Conservation (phyloP, 2,888 invertebrate genomes). For the Stenodema calcarata region DNA sequence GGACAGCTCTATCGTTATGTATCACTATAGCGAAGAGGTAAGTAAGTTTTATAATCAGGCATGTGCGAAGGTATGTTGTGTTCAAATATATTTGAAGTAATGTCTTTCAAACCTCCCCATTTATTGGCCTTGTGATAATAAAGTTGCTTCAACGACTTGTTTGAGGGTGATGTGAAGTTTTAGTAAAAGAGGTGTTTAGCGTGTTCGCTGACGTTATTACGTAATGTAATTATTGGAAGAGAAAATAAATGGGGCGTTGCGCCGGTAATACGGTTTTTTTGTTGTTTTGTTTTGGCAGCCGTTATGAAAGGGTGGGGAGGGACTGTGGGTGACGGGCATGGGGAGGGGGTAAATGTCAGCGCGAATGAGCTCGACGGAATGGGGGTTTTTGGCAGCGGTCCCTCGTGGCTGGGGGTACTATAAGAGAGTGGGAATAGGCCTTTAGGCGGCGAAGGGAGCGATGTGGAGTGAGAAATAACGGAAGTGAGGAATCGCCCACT, state of each 20-base stretch:
- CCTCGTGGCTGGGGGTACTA: constrained; percentile 14
- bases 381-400: constrained; percentile 26
- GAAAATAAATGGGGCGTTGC: constrained; percentile 38
- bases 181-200: neutral
- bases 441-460: neutral
- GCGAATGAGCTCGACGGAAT: constrained; percentile 14
- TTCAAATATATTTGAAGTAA: too few species aligned
- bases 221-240: constrained; percentile 7
- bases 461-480: neutral
- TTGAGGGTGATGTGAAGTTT: too few species aligned
- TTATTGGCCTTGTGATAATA: too few species aligned
- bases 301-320: constrained; percentile 1
- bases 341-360: constrained; percentile 33
- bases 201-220: neutral
- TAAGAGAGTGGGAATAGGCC: too few species aligned
- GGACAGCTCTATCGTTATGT: too few species aligned
- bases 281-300: constrained; percentile 14
- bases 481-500: too few species aligned
- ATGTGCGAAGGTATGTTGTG: too few species aligned
- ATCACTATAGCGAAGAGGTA: too few species aligned
- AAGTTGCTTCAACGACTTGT: too few species aligned
- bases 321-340: neutral
- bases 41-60: too few species aligned
- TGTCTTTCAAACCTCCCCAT: too few species aligned
- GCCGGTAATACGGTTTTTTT: constrained; percentile 31